Conservation (phyloP, 1,140 invertebrate genomes). For the Zaprionus camerounensis region DNA sequence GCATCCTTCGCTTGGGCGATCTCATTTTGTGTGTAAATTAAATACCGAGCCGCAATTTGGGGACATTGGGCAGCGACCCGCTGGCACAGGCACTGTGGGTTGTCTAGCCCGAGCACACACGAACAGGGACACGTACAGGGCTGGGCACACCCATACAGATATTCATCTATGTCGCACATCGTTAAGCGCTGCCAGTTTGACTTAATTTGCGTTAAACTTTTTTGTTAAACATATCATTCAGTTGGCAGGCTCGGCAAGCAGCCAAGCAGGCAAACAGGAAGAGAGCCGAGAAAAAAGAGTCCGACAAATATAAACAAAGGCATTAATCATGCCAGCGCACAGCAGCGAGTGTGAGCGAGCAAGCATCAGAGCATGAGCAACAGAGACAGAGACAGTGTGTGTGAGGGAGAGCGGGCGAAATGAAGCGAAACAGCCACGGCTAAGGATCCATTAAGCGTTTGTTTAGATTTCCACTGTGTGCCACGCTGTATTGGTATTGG, state of each 20-base stretch:
- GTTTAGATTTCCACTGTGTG: slow-evolving; percentile 26
- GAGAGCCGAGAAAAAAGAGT: slow-evolving; percentile 34
- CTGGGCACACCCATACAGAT: slow-evolving; percentile 38
- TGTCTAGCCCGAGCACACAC: slow-evolving; percentile 28
- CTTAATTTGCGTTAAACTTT: slow-evolving; percentile 83
- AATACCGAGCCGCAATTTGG: slow-evolving; percentile 34
- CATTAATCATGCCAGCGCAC: slow-evolving; percentile 77
- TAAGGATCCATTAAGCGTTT: slow-evolving; percentile 46
- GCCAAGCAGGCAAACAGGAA: not conserved
- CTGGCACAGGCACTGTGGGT: slow-evolving; percentile 29
- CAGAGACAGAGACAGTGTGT: slow-evolving; percentile 13
- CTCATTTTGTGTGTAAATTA: slow-evolving; percentile 64
- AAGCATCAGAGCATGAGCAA: not conserved
- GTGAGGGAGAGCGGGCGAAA: slow-evolving; percentile 1
- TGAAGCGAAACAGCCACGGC: slow-evolving; percentile 12
- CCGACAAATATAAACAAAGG: slow-evolving; percentile 76
- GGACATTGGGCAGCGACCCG: slow-evolving; percentile 34
- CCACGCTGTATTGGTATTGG: slow-evolving; percentile 6
- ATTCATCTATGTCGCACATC: slow-evolving; percentile 80
- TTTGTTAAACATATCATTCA: slow-evolving; percentile 77
- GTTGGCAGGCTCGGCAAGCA: slow-evolving; percentile 39
- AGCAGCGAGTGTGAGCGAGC: slow-evolving; percentile 23
- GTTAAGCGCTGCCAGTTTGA: slow-evolving; percentile 81
- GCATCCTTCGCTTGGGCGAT: slow-evolving; percentile 27
- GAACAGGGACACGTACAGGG: slow-evolving; percentile 8